These are phyloP conservation scores for Oithona nana DNA, from an alignment of 2,888 invertebrate genomes.

Conservation along the genomic window DNA sequence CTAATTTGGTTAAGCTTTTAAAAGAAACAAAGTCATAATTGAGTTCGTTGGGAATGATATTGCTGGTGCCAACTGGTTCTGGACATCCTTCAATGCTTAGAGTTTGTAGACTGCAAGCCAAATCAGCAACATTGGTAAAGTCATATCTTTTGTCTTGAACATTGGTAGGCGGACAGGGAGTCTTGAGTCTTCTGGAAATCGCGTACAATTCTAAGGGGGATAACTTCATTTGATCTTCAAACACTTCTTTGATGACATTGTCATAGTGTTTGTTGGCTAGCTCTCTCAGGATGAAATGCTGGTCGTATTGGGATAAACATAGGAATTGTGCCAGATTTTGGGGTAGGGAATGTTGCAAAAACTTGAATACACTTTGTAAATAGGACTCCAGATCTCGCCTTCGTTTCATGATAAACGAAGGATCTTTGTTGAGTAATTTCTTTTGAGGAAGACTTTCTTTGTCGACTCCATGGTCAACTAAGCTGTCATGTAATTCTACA, in stretches of 20 bases:
- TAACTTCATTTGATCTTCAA: conserved; percentile 16
- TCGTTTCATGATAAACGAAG: conserved; percentile 64
- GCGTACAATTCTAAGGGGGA: conserved; percentile 55
- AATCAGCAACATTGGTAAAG: conserved; percentile 75
- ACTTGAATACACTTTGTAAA: conserved; percentile 29
- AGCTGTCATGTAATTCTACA: conserved; percentile 59
- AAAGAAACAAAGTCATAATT: conserved; percentile 60
- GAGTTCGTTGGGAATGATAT: conserved; percentile 58
- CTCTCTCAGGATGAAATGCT: conserved; percentile 61
- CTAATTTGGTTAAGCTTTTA: conserved; percentile 47
- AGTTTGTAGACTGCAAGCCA: conserved; percentile 45
- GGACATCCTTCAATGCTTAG: conserved; percentile 46
- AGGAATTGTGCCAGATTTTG: conserved; percentile 61
- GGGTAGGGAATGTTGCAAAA: conserved; percentile 40
- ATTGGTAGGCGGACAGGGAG: conserved; percentile 62
- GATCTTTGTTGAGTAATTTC: conserved; percentile 76
- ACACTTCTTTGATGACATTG: conserved; percentile 12
- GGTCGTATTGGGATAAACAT: conserved; percentile 72
- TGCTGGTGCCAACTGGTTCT: conserved; percentile 54
- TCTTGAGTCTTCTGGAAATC: conserved; percentile 66
- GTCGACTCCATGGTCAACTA: conserved; percentile 58
- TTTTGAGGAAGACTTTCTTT: conserved; percentile 79
- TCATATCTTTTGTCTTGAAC: conserved; percentile 60
- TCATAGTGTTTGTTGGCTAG: conserved; percentile 37
- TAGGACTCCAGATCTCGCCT: conserved; percentile 60